Percentiles rank a stretch among this genome's conserved stretches.
Conservation (phyloP, 1,140 invertebrate species). For the Chrysopa pallens region DNA sequence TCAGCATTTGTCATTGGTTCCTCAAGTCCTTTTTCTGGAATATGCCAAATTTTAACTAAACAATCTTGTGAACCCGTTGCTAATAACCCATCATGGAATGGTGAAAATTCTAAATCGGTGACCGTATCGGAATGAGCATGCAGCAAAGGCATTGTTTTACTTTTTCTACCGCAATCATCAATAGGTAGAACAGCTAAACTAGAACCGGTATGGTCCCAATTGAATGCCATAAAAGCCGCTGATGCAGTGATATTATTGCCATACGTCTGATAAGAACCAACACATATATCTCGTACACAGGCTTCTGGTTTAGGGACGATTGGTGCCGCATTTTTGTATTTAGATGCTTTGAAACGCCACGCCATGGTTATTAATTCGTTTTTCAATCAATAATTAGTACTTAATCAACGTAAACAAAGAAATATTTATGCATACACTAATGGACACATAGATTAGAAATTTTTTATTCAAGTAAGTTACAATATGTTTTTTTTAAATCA, state of each 20-base stretch:
- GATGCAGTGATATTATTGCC: constrained; percentile 88
- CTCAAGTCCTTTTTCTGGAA: constrained; percentile 59
- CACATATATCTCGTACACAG: constrained; percentile 73
- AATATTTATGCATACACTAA: too few species aligned
- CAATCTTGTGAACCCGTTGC: constrained; percentile 84
- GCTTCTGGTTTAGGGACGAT: constrained; percentile 83
- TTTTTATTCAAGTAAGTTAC: too few species aligned
- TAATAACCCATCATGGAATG: constrained; percentile 81
- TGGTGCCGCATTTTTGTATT: constrained; percentile 91
- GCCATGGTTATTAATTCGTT: constrained; percentile 36
- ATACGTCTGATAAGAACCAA: constrained; percentile 80
- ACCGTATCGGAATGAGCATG: constrained; percentile 78
- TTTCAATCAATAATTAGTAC: too few species aligned
- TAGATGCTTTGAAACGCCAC: constrained; percentile 91
- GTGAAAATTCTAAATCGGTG: constrained; percentile 88
- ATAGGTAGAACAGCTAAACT: constrained; percentile 72
- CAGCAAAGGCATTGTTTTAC: constrained; percentile 63
- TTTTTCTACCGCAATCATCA: constrained; percentile 71
- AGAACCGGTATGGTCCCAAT: constrained; percentile 72
- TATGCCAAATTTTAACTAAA: constrained; percentile 74
- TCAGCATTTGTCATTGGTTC: constrained; percentile 63
- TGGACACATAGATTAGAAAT: too few species aligned
- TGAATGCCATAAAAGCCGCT: constrained; percentile 83
- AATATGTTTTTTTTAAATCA: too few species aligned
- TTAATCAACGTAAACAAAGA: too few species aligned